phyloP scores from a whole-genome alignment of 2,797 vertebrate species.

The Crenuchus spilurus region DNA sequence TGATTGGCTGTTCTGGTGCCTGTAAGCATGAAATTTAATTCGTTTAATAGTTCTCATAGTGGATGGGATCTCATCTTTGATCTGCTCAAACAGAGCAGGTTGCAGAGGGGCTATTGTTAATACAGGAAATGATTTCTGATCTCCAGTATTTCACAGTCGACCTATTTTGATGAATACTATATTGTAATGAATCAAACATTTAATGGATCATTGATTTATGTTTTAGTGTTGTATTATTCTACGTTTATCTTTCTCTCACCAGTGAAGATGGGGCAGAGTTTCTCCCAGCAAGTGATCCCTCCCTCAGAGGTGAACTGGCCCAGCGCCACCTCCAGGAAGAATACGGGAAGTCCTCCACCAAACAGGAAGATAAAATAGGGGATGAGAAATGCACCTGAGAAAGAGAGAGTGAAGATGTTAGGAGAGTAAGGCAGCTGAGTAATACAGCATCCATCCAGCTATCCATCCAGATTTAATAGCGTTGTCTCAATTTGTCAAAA shows the following conservation, averaged over 20 bases:
- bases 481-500: no score
- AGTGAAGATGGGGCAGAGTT: constrained; percentile 97
- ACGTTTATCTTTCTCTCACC: constrained; percentile 77
- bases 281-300: constrained; percentile 98
- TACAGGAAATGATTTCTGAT: constrained; percentile 34
- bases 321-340: constrained; percentile 97
- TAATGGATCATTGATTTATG: background rate
- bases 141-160: constrained; percentile 8
- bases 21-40: constrained; percentile 5
- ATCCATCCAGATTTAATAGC: no score
- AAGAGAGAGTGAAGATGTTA: background rate
- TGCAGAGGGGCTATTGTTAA: background rate
- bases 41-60: constrained; percentile 5
- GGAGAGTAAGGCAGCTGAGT: no score
- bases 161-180: constrained; percentile 18
- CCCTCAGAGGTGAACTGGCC: constrained; percentile 98
- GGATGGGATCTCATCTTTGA: constrained; percentile 8
- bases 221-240: background rate
- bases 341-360: constrained; percentile 95
- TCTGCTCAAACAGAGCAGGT: background rate
- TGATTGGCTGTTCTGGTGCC: constrained; percentile 19
- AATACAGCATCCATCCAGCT: no score
- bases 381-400: constrained; percentile 97
- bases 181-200: background rate
- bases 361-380: constrained; percentile 99